phyloP scores from a whole-genome alignment of 2,113 vertebrate species.

The Blennius ocellaris region DNA sequence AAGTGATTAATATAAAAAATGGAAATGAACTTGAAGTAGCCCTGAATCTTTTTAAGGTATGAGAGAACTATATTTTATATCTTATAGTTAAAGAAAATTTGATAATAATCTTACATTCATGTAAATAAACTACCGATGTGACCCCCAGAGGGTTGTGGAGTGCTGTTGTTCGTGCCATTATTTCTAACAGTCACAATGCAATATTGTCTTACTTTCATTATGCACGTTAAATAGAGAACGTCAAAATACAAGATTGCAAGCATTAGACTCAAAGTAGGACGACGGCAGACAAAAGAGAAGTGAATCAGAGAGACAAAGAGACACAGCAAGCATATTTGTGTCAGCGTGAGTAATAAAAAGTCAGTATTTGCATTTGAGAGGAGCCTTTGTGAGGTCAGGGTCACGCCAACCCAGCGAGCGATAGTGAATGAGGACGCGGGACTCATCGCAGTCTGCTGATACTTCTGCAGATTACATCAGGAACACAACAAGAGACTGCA shows the following conservation, averaged over 20 bases:
- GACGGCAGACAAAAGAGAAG: not conserved
- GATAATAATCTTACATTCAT: not conserved
- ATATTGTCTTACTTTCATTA: not conserved
- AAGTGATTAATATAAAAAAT: too few relatives aligned
- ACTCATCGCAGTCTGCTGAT: conserved; percentile 17
- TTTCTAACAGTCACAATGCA: not conserved
- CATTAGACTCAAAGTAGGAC: too few relatives aligned
- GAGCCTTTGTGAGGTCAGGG: conserved; percentile 43
- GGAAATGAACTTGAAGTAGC: too few relatives aligned
- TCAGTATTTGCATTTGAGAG: conserved; percentile 47
- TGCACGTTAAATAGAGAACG: not conserved
- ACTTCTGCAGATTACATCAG: conserved; percentile 1
- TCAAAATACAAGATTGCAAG: not conserved
- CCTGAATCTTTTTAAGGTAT: not conserved
- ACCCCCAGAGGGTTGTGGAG: too few relatives aligned
- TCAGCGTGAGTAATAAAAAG: conserved; percentile 40
- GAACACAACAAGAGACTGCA: not conserved
- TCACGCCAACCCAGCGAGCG: conserved; percentile 51
- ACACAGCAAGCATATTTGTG: not conserved
- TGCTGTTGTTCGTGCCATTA: not conserved
- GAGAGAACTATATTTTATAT: not conserved
- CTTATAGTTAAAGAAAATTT: not conserved
- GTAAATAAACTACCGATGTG: too few relatives aligned
- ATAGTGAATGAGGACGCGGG: conserved; percentile 30
- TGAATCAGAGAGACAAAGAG: not conserved